Conservation (phyloP, 2,888 invertebrate species). For the Ophion obscuratus region DNA sequence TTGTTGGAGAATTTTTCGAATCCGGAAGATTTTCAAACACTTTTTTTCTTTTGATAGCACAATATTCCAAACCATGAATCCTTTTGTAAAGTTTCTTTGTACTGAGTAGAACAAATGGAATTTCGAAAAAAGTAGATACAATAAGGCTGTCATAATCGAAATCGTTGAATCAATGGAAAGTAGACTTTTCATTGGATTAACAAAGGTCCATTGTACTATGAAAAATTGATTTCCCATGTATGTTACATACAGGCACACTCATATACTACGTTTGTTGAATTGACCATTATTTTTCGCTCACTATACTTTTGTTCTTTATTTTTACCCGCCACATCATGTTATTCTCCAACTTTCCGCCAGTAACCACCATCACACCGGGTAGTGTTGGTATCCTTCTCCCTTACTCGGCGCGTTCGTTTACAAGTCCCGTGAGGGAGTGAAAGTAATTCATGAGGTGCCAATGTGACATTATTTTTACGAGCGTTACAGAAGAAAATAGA, state of each 20-base stretch:
- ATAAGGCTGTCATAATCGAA: too few species aligned
- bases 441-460: slow-evolving; percentile 74
- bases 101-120: too few species aligned
- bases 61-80: too few species aligned
- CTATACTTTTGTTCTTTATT: background rate
- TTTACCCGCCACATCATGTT: slow-evolving; percentile 23
- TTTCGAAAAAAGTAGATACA: too few species aligned
- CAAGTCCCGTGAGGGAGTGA: slow-evolving; percentile 57
- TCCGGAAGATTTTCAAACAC: too few species aligned
- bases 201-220: too few species aligned
- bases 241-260: background rate
- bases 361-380: slow-evolving; percentile 11
- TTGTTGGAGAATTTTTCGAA: too few species aligned
- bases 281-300: slow-evolving; percentile 10
- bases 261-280: background rate
- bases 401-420: slow-evolving; percentile 34
- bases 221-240: background rate
- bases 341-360: slow-evolving; percentile 14
- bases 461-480: slow-evolving; percentile 68
- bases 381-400: slow-evolving; percentile 27
- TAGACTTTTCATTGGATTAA: too few species aligned
- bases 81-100: too few species aligned
- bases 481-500: slow-evolving; percentile 25
- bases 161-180: too few species aligned
- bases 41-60: too few species aligned